phyloP scores from a whole-genome alignment of 2,797 vertebrate species.

The Echiichthys vipera region DNA sequence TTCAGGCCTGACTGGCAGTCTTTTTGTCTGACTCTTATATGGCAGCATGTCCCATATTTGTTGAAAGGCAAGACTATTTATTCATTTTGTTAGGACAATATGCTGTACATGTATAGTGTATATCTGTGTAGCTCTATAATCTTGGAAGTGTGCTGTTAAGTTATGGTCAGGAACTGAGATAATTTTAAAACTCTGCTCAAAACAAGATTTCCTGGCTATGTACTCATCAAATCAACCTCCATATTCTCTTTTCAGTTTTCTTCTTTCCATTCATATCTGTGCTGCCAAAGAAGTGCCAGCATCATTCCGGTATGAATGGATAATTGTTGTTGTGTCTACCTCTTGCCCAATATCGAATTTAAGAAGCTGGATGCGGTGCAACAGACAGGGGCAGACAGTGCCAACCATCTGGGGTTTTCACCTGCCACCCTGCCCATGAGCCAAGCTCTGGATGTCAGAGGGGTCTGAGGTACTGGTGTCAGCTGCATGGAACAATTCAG shows the following conservation, averaged over 20 bases:
- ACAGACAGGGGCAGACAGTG: slow-evolving; percentile 34
- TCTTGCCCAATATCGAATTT: slow-evolving; percentile 56
- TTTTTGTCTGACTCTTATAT: background rate
- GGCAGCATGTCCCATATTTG: background rate
- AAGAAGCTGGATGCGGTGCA: slow-evolving; percentile 50
- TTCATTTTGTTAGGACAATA: background rate
- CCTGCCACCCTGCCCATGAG: slow-evolving; percentile 47
- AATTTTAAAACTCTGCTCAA: background rate
- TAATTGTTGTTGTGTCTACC: slow-evolving; percentile 62
- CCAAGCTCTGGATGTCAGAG: slow-evolving; percentile 30
- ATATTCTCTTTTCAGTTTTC: slow-evolving; percentile 34
- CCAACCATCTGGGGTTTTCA: slow-evolving; percentile 57
- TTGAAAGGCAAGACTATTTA: background rate
- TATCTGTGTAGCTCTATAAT: background rate
- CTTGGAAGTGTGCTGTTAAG: background rate
- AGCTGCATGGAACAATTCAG: slow-evolving; percentile 42
- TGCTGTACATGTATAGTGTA: background rate
- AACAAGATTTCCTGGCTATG: slow-evolving; percentile 25
- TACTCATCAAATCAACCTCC: slow-evolving; percentile 33
- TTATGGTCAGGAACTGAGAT: background rate
- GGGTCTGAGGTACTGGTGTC: slow-evolving; percentile 15
- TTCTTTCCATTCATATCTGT: slow-evolving; percentile 40
- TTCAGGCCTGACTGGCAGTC: background rate
- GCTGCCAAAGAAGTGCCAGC: slow-evolving; percentile 47
- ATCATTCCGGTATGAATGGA: slow-evolving; percentile 52